Evolutionary conservation across 2,113 vertebrate genomes (phyloP), one percentile per base, ranked within the genome.

Genomic region (Tonatia bakeri): DNA sequence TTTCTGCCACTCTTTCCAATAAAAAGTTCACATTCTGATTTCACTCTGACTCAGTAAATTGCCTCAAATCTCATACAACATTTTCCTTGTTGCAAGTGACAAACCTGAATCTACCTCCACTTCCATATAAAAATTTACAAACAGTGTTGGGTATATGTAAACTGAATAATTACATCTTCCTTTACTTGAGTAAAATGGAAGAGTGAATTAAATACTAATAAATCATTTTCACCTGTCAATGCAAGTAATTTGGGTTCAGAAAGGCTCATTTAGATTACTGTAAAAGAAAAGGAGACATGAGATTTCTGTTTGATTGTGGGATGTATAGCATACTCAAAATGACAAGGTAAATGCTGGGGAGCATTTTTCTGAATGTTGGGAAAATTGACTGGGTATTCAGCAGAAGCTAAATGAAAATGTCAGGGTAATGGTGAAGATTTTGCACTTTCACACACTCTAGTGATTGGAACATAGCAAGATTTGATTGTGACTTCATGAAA

Each of bases 391-490:
- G 52, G 52, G 89, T 94, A 81, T 95, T 97, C 91, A 95, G 91
- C 45, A 93, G 73, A 97, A 95, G 50, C 69, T 87, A 96, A 97
- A 87, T 91, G 96, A 95, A 97, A 97, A 96, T 97, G 93, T 93
- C 96, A 64, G 61, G 38, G 73, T 91, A 84, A 85, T 0, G 3
- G 83, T 81, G 36, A 96, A 87, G 91, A 96, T 94, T 96, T 96
- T 94, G 24, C 47, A 92, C 85, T 91, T 95, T 80, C 91, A 38
- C 50, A 64, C 56, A 73, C 54, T 86, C 82, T 75, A 61, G 64
- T 92, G 95, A 97, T 91, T 84, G 91, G 75, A 90, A 92, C 80
- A 20, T 36, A 87, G 86, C 45, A 50, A 95, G 56, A 96, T 96
- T 95, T 96, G 96, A 97, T 94, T 92, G 88, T 84, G 50, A 19